Evolutionary conservation across 2,888 invertebrate species (phyloP), one percentile per base, ranked within the genome.

Genomic region (Macrostomum cliftonense): DNA sequence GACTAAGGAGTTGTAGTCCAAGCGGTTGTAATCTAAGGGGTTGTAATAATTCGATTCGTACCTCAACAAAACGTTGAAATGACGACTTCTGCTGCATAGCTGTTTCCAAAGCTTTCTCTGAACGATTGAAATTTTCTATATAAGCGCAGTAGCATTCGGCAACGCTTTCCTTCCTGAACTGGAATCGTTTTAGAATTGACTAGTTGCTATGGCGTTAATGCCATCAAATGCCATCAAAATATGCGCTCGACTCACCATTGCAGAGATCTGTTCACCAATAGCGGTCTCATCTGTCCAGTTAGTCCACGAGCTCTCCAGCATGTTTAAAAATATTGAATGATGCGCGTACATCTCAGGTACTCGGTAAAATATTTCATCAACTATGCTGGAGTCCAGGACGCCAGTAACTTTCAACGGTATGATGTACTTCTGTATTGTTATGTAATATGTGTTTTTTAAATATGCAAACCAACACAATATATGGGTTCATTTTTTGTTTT

Each of bases 281-380:
- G 50, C 49, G 9, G 28, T 28, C 28, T 28, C 28, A 28, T 28
- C 28, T 4, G 28, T 28, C 28, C 28, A 28, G 9, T 28, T 28
- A 9, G 28, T 28, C 28, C 28, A 28, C 28, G 28, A 28, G 28
- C 28, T 28, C 28, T 81, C 77, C 52, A 93, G 71, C 70, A 84
- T 82, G 55, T 82, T 81, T 59, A 89, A 73, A 68, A 91, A 87
- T 47, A 79, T 78, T 69, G 88, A 83, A 70, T 95, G 93, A 64
- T 91, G 85, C 61, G 78, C 78, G 55, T 89, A 76, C 61, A 95
- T 85, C 57, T 83, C 80, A 16, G 93, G 91, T 58, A 93, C 82
- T 78, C 80, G 64, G 57, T 82, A 86, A 73, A 95, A 95, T 63
- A 95, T 93, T 74, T 89, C 89, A 68, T 93, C 89, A 48, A 93